A percentile compares a stretch with the other conserved stretches of the same genome.
phyloP scores from a whole-genome alignment of 2,797 vertebrate genomes.

The Momotus momota region DNA sequence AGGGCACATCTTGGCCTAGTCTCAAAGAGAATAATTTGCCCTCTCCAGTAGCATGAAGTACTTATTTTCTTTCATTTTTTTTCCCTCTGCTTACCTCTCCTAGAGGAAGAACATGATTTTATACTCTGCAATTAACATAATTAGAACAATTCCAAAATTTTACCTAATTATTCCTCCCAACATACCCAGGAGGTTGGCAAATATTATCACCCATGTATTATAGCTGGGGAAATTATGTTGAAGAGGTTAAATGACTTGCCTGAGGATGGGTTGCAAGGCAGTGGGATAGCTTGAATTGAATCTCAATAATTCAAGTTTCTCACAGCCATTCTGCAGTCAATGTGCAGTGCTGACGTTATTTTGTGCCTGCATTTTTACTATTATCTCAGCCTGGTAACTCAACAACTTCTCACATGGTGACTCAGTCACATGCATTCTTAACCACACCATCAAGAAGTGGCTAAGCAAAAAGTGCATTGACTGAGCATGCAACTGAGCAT shows the following conservation, averaged over 20 bases:
- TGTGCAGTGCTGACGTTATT: neutral
- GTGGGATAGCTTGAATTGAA: neutral
- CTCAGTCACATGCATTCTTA: neutral
- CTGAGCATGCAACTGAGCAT: neutral
- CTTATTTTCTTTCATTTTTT: neutral
- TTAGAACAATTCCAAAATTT: neutral
- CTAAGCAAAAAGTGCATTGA: neutral
- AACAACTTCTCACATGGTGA: neutral
- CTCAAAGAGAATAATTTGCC: neutral
- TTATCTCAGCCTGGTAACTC: neutral
- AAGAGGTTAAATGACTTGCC: slow-evolving; percentile 6
- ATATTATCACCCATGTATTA: neutral
- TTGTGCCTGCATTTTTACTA: neutral
- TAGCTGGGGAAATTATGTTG: neutral
- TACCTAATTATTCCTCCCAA: neutral
- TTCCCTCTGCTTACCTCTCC: neutral
- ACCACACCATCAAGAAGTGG: neutral
- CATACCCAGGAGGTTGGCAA: neutral
- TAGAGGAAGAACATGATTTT: neutral
- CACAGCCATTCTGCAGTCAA: neutral
- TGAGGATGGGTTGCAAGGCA: neutral
- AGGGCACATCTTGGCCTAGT: neutral
- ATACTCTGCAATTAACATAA: neutral
- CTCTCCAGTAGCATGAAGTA: neutral
- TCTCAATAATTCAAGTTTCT: neutral